Evolutionary conservation across 2,113 vertebrate genomes (phyloP).

Genomic region (Lagopus leucura): DNA sequence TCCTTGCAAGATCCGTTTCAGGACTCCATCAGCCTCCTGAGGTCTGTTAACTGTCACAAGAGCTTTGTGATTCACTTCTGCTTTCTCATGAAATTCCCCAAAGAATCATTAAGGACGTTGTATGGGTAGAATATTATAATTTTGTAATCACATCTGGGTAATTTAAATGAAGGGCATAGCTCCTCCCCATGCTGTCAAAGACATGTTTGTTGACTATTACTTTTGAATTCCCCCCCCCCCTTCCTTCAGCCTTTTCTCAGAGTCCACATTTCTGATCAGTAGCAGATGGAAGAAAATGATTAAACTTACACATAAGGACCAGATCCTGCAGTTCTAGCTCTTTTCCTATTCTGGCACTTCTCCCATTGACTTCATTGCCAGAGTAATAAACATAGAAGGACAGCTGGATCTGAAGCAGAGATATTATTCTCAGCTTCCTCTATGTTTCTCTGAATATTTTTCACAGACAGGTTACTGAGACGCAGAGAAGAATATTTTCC

Average conservation of each 20-base stretch:
- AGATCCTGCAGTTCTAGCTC: constrained; percentile 23
- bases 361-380: constrained; percentile 49
- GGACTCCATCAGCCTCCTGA: neutral
- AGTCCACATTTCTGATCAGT: constrained; percentile 37
- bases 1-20: neutral
- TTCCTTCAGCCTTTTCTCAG: constrained; percentile 15
- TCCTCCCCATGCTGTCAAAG: neutral
- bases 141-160: neutral
- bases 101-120: neutral
- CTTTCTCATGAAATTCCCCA: neutral
- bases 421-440: constrained; percentile 47
- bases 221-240: neutral
- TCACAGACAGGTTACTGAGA: constrained; percentile 28
- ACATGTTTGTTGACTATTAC: neutral
- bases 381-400: constrained; percentile 33
- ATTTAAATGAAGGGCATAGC: constrained; percentile 13
- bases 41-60: neutral
- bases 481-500: neutral
- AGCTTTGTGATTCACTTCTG: neutral
- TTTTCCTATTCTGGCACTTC: constrained; percentile 12
- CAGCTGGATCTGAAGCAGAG: constrained; percentile 53
- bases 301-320: constrained; percentile 37
- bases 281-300: constrained; percentile 54
- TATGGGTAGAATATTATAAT: neutral
- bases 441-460: constrained; percentile 36